Percentiles rank a stretch among this genome's conserved stretches.
Evolutionary conservation across 2,113 vertebrate genomes (phyloP).

Genomic region (Murina feae): DNA sequence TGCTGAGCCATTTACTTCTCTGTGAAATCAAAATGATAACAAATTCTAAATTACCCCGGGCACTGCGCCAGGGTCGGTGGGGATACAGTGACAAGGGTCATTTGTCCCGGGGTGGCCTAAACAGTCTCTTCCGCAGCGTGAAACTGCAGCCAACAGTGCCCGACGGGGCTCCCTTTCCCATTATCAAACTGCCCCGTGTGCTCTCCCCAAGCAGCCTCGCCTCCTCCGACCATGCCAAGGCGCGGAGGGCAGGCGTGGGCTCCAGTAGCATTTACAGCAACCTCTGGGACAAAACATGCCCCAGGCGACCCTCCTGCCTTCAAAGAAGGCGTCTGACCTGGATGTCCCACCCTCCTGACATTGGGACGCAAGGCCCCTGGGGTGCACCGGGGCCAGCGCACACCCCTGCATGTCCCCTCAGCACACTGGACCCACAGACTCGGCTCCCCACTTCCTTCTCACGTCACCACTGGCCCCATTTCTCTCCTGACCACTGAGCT

Average conservation of each 20-base stretch:
- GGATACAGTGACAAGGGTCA: conserved; percentile 34
- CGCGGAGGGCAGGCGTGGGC: not conserved
- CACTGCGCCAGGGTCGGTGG: conserved; percentile 39
- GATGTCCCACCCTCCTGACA: rapidly evolving
- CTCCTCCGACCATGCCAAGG: rapidly evolving
- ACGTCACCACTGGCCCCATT: rapidly evolving
- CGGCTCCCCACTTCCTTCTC: not conserved
- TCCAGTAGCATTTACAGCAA: no score
- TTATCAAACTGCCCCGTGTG: not conserved
- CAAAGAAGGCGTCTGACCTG: not conserved
- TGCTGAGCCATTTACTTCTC: conserved; percentile 63
- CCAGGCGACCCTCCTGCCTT: not conserved
- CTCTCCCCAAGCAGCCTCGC: not conserved
- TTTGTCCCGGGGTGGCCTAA: conserved; percentile 10
- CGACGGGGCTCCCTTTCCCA: not conserved
- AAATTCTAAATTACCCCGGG: conserved; percentile 61
- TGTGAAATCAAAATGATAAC: conserved; percentile 68
- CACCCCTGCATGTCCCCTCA: not conserved
- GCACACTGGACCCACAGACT: not conserved
- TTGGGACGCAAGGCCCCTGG: not conserved
- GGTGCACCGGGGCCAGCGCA: no score
- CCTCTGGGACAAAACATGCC: not conserved
- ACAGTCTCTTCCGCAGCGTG: not conserved
- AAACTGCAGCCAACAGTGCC: not conserved
- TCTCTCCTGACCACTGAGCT: not conserved